Conservation (phyloP, 2,113 vertebrate genomes). For the Dasyurus viverrinus region DNA sequence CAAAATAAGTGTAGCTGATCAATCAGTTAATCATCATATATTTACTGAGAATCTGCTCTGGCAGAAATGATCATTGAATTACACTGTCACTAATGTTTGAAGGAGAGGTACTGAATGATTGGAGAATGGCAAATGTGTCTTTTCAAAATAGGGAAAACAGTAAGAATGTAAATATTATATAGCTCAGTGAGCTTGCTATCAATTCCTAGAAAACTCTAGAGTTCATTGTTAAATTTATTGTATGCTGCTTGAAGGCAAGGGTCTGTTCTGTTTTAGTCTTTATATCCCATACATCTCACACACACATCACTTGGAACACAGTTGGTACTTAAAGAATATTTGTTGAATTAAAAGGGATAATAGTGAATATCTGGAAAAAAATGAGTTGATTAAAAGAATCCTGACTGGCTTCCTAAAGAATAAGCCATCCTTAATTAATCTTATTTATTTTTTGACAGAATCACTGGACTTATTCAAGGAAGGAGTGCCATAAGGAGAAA, state of each 20-base stretch:
- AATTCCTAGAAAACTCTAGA: neutral
- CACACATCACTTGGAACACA: neutral
- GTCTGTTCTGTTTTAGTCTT: neutral
- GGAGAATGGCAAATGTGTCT: neutral
- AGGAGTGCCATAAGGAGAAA: neutral
- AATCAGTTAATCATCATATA: neutral
- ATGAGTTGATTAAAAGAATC: neutral
- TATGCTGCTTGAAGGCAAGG: neutral
- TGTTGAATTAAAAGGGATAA: neutral
- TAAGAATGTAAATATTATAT: neutral
- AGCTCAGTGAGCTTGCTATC: neutral
- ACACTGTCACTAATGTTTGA: neutral
- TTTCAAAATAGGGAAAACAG: neutral
- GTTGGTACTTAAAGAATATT: neutral
- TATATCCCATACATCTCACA: neutral
- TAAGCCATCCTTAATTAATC: neutral
- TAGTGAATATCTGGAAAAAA: neutral
- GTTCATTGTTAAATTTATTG: neutral
- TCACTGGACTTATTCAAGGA: neutral
- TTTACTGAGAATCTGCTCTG: neutral
- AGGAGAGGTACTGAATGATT: neutral
- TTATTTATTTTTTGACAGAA: neutral
- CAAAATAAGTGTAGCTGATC: neutral
- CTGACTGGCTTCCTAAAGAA: neutral
- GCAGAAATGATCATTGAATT: neutral